Base-by-base conservation (phyloP, 2,113 vertebrate genomes). In the Mungos mungo region DNA sequence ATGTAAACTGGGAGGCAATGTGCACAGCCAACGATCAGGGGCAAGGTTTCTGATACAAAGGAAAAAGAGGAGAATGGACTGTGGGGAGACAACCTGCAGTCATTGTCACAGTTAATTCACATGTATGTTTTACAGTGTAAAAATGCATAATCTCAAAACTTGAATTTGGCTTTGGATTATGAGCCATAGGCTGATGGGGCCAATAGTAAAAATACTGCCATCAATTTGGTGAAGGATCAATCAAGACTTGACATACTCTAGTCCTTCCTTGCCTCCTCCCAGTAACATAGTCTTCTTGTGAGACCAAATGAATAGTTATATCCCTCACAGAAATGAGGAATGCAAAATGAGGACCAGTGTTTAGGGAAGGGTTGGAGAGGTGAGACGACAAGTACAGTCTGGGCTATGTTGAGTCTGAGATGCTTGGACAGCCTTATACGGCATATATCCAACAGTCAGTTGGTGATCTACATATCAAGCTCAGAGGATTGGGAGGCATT, bases 81-180 rank as follows among this genome's bases (percentile, higher is more conserved):
- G 2, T 27, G 85, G 68, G 57, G 27, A 81, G 71, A 87, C 15
- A 82, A 52, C 8, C 10, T 35, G 15, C 19, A 95, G 57, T 76
- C 41, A 83, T 82, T 96, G 38, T 81, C 38, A 88, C 9, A 88
- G 16, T 95, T 69, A 79, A 29, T 47, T 33, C 47, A 69, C 31
- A 21, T 82, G 14, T 80, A 89, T 92, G 45, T 65, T 74, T 93
- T 23, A 38, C 63, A 90, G 14, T 66, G 54, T 90, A 82, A 50
- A 93, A 71, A 86, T 16, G n/a, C 72, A 96, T 50, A 93, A 52
- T 71, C 66, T 86, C 69, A 90, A 18, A 21, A 38, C 8, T 63
- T 80, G 38, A 95, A 93, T 41, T 95, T 45, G 93, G 10, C 11
- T 54, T 93, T 96, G 52, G 29, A 88, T 57, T 92, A 35, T 92